Evolutionary conservation across 2,797 vertebrate species (phyloP), one percentile per base, ranked within the genome.

Genomic region (Otolemur crassicaudatus): DNA sequence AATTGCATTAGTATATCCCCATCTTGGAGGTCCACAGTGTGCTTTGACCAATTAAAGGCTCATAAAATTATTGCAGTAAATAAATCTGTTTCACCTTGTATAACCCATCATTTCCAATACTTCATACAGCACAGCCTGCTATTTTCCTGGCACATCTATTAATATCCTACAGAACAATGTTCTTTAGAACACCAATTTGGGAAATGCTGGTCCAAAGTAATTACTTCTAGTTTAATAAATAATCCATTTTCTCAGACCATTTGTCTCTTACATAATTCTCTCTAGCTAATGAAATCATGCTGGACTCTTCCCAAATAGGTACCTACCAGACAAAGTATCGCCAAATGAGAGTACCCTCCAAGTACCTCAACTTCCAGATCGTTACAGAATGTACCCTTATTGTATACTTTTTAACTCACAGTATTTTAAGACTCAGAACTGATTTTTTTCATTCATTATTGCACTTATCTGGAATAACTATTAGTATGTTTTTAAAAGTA

Each of bases 151-250:
- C 96, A 97, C 95, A 96, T 94, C 97, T 97, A 97, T 97, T 97
- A 96, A 98, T 98, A 96, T 96, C 96, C 93, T 92, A 40, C 87
- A 96, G 93, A 97, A 97, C 97, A 97, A 91, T 97, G 96, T 97
- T 96, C 97, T 97, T 97, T 95, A 96, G 94, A 97, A 97, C 87
- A 94, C 92, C 97, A 96, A 97, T 98, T 97, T 96, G 93, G 95
- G 93, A 97, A 96, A 96, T 98, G 96, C 92, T 94, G 87, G 73
- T 79, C 92, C 97, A 94, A 97, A 97, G 95, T 97, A 97, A 97
- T 97, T 96, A 97, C 95, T 96, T 97, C 94, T 93, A 90, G 96
- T 95, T 96, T 97, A 97, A 95, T 97, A 97, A 98, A 96, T 96
- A 94, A 94, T 94, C 93, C 90, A 94, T 97, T 97, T 97, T 97